Evolutionary conservation across 2,888 invertebrate species (phyloP).

Genomic region (Leucozona laternaria): DNA sequence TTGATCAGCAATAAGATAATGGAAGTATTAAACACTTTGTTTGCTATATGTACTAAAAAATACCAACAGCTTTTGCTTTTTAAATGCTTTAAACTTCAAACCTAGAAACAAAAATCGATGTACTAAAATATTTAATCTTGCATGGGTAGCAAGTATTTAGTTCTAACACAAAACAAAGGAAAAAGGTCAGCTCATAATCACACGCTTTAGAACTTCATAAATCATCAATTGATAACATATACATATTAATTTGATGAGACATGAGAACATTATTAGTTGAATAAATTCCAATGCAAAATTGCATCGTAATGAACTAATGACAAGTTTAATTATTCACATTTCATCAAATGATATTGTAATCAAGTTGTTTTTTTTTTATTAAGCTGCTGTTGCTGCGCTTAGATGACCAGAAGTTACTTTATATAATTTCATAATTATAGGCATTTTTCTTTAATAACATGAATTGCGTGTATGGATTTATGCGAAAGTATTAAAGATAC

Average conservation of each 20-base stretch:
- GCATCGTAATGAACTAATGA: constrained; percentile 11
- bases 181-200: too few species aligned
- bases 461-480: not conserved
- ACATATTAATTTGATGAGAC: not conserved
- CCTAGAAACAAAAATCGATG: too few species aligned
- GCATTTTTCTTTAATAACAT: not conserved
- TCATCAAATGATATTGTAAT: constrained; percentile 1
- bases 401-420: not conserved
- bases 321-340: constrained; percentile 13
- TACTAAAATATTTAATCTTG: too few species aligned
- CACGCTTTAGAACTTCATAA: too few species aligned
- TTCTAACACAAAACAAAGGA: too few species aligned
- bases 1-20: too few species aligned
- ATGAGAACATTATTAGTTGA: not conserved
- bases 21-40: too few species aligned
- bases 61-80: too few species aligned
- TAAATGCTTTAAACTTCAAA: too few species aligned
- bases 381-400: not conserved
- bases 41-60: too few species aligned
- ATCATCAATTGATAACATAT: not conserved
- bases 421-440: constrained; percentile 3
- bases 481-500: not conserved
- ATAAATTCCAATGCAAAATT: not conserved
- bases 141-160: too few species aligned
- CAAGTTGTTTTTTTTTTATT: not conserved